Conservation (phyloP, 2,113 vertebrate species). For the Arenaria interpres region DNA sequence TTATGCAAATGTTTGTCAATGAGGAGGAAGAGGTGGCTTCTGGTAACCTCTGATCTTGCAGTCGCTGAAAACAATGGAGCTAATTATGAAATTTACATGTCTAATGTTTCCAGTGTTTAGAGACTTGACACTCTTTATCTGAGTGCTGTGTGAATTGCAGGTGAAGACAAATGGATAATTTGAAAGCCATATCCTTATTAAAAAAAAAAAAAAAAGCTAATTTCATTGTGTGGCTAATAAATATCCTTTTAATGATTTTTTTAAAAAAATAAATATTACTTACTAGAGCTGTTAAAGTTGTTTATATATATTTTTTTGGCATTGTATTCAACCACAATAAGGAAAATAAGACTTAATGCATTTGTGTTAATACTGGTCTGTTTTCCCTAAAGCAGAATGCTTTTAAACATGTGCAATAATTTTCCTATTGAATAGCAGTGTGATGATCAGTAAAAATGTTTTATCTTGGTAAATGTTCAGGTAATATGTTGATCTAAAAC, state of each 20-base stretch:
- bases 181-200: not conserved
- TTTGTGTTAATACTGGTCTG: not conserved
- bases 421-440: not conserved
- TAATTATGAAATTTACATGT: not conserved
- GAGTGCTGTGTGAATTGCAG: not conserved
- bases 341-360: not conserved
- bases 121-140: not conserved
- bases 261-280: not conserved
- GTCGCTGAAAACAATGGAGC: not conserved
- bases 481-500: not conserved
- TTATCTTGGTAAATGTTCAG: slow-evolving; percentile 4
- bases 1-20: not conserved
- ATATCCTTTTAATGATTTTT: not conserved
- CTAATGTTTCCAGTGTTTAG: not conserved
- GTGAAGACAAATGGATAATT: not conserved
- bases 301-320: not conserved
- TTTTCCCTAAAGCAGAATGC: not conserved
- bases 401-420: not conserved
- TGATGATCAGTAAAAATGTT: not conserved
- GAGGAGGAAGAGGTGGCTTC: not conserved
- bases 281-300: not conserved
- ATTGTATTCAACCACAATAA: not conserved
- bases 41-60: not conserved
- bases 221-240: not conserved
- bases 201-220: not conserved